Conservation (phyloP, 1,140 invertebrate genomes). For the Calycopis cecrops region DNA sequence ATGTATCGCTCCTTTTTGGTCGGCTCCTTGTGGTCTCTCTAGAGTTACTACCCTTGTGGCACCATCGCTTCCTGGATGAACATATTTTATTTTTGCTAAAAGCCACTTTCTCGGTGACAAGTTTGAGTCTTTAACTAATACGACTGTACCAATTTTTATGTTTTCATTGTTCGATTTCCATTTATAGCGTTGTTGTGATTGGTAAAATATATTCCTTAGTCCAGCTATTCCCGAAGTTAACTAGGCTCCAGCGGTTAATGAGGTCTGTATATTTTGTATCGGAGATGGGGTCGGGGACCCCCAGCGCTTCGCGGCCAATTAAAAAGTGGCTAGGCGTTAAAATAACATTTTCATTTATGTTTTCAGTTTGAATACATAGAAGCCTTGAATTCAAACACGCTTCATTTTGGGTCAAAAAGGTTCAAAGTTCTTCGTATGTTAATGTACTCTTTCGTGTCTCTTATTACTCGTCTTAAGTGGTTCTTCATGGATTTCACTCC, state of each 20-base stretch:
- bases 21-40: too few relatives aligned
- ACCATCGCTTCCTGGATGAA: too few relatives aligned
- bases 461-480: conserved; percentile 21
- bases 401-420: conserved; percentile 24
- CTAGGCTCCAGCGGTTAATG: conserved; percentile 20
- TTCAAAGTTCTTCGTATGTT: conserved; percentile 27
- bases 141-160: too few relatives aligned
- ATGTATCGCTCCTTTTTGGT: background rate
- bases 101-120: too few relatives aligned
- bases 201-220: too few relatives aligned
- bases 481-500: too few relatives aligned
- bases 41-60: too few relatives aligned
- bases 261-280: conserved; percentile 10
- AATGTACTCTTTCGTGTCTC: conserved; percentile 24
- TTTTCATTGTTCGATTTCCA: too few relatives aligned
- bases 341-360: conserved; percentile 15
- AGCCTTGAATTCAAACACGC: conserved; percentile 21
- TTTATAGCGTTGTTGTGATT: too few relatives aligned
- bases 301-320: conserved; percentile 17
- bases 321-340: conserved; percentile 21
- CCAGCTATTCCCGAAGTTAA: too few relatives aligned
- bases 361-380: conserved; percentile 8
- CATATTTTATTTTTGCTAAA: too few relatives aligned
- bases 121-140: too few relatives aligned
- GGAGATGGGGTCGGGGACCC: conserved; percentile 13